These are phyloP conservation scores for Podiceps cristatus DNA, from an alignment of 2,113 vertebrate genomes.

Conservation along the genomic window DNA sequence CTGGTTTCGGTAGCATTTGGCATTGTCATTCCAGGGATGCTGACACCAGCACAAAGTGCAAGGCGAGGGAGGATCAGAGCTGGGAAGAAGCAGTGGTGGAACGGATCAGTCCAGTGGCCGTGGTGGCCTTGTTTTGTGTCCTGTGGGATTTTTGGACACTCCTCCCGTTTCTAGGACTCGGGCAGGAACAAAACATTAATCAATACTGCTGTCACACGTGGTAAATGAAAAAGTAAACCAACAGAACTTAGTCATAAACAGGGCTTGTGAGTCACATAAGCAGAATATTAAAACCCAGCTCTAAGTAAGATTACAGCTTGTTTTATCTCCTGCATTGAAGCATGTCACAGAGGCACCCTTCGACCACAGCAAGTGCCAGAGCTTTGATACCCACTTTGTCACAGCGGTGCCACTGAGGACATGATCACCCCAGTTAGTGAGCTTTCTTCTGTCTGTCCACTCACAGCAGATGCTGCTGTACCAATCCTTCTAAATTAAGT, in stretches of 20 bases:
- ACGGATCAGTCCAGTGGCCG: neutral
- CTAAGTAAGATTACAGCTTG: neutral
- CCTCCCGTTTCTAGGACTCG: neutral
- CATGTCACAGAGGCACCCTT: fast-evolving
- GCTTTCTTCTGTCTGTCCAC: neutral
- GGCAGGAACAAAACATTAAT: fast-evolving
- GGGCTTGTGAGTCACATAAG: neutral
- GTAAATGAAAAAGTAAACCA: neutral
- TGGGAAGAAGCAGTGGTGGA: neutral
- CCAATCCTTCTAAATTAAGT: neutral
- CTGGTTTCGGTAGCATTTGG: neutral
- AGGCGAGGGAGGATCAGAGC: neutral
- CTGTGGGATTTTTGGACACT: neutral
- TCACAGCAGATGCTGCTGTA: neutral
- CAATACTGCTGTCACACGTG: neutral
- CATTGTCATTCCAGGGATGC: neutral
- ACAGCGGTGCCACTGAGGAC: neutral
- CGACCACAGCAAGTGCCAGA: neutral
- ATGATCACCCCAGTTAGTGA: neutral
- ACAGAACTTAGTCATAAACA: neutral
- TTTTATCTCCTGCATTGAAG: neutral
- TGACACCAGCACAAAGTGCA: neutral
- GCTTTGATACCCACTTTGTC: neutral
- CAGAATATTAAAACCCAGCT: neutral
- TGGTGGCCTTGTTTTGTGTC: neutral